A percentile compares a stretch with the other conserved stretches of the same genome.
Evolutionary conservation across 2,888 invertebrate genomes (phyloP).

Genomic region (Horisme vitalbata): DNA sequence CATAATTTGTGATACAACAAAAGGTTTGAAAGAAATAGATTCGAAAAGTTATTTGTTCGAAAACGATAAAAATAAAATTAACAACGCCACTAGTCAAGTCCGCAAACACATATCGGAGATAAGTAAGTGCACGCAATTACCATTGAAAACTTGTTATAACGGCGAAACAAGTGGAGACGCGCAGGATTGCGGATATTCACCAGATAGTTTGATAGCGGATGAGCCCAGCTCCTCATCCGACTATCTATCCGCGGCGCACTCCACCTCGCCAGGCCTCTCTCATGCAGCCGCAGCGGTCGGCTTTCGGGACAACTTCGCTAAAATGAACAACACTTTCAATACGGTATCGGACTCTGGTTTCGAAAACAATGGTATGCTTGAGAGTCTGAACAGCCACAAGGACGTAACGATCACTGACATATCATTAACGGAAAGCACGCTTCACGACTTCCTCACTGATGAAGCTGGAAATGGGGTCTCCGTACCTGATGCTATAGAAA

Average conservation of each 20-base stretch:
- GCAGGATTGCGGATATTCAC: slow-evolving; percentile 56
- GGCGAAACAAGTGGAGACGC: slow-evolving; percentile 3
- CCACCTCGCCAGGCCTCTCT: slow-evolving; percentile 52
- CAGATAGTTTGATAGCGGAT: slow-evolving; percentile 68
- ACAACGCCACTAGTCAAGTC: slow-evolving; percentile 37
- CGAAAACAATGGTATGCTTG: slow-evolving; percentile 68
- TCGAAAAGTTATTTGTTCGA: slow-evolving; percentile 20
- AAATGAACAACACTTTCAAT: slow-evolving; percentile 69
- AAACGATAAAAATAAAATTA: slow-evolving; percentile 21
- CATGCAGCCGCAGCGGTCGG: slow-evolving; percentile 59
- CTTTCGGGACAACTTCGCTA: slow-evolving; percentile 44
- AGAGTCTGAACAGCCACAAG: slow-evolving; percentile 64
- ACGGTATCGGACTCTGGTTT: slow-evolving; percentile 75
- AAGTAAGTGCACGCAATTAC: slow-evolving; percentile 4
- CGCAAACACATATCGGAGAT: slow-evolving; percentile 18
- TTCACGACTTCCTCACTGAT: slow-evolving; percentile 64
- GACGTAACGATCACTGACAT: slow-evolving; percentile 65
- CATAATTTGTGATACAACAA: slow-evolving; percentile 66
- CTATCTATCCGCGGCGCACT: slow-evolving; percentile 67
- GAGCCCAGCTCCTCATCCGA: slow-evolving; percentile 73
- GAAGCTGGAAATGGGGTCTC: slow-evolving; percentile 50
- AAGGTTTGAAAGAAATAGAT: slow-evolving; percentile 41
- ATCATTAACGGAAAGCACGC: slow-evolving; percentile 70
- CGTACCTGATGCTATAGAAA: slow-evolving; percentile 46
- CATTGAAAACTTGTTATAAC: slow-evolving; percentile 7